A percentile compares a stretch with the other conserved stretches of the same genome.
Evolutionary conservation across 1,140 invertebrate species (phyloP).

Genomic region (Apis mellifera): DNA sequence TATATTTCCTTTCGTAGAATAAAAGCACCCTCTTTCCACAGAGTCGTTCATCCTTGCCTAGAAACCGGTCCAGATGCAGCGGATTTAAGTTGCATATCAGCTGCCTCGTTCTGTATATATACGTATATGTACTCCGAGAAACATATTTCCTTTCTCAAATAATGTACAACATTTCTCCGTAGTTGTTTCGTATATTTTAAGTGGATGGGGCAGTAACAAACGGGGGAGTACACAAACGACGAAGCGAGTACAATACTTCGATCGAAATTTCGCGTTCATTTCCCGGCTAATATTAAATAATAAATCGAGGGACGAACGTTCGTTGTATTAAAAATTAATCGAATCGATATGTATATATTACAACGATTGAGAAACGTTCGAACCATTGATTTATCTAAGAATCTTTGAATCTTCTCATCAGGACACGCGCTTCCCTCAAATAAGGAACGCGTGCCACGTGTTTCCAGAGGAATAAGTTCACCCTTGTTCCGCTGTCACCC

Average conservation of each 20-base stretch:
- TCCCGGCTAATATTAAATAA: neutral
- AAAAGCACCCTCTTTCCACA: conserved; percentile 41
- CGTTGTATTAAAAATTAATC: neutral
- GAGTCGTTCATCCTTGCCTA: conserved; percentile 31
- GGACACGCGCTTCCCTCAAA: conserved; percentile 11
- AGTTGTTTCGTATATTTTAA: too few species aligned
- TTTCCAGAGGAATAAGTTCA: neutral
- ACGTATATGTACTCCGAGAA: neutral
- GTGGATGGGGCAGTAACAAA: neutral
- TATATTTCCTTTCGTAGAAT: conserved; percentile 41
- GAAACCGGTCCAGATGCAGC: conserved; percentile 59
- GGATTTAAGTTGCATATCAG: conserved; percentile 60
- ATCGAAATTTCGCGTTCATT: neutral
- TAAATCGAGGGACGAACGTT: neutral
- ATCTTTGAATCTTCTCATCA: conserved; percentile 2
- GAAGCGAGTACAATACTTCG: neutral
- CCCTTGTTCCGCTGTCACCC: conserved; percentile 10
- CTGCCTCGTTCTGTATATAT: conserved; percentile 30
- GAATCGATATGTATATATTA: neutral
- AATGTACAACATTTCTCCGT: neutral
- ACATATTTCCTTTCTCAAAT: conserved; percentile 33
- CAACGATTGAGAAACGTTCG: neutral
- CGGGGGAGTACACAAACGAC: too few species aligned
- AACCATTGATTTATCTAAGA: neutral
- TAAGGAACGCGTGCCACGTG: conserved; percentile 27